Base-by-base conservation (phyloP, 2,888 invertebrate species). In the Archips xylosteana region DNA sequence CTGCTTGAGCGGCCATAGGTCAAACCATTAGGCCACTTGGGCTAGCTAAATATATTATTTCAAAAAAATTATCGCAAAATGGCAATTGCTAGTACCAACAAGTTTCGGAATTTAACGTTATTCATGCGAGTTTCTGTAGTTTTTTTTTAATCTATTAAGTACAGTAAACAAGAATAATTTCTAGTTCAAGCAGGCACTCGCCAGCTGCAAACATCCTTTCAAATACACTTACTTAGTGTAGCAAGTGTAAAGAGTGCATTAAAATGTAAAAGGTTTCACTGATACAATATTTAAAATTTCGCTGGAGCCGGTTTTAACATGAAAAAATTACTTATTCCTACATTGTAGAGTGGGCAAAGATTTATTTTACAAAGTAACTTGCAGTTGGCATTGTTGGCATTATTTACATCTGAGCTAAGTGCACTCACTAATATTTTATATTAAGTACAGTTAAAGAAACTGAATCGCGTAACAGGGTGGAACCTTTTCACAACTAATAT, bases 211-310 rank as follows among this genome's bases (percentile, higher is more conserved):
- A 54, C 54, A 39, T 54, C 39, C 73, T 59, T 64, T 45, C 64
- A 63, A 75, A 78, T 45, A 64, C 76, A 71, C 71, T 77, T 77
- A 77, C 75, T 60, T 59, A 70, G 34, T 68, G 62, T 62, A 42
- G 42, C 65, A 70, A 42, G 4, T 79, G 74, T 75, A 81, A 89
- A 86, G 81, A 75, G 59, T 77, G 81, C 87, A 85, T 75, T 75
- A 74, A 76, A 83, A 81, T 86, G 78, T 90, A 89, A 90, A 90
- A 90, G 90, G 87, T 86, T 90, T 89, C 79, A 76, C 85, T 86
- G 86, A 89, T 90, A 89, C 85, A 88, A 84, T 87, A 90, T 90
- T 88, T 76, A 77, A 77, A 89, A 89, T 88, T 87, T 86, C 82
- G 75, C 81, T 79, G 81, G 83, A 82, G 79, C 80, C 78, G 65